These are phyloP conservation scores for Nymphalis io DNA, from an alignment of 1,140 invertebrate species.

Conservation along the genomic window DNA sequence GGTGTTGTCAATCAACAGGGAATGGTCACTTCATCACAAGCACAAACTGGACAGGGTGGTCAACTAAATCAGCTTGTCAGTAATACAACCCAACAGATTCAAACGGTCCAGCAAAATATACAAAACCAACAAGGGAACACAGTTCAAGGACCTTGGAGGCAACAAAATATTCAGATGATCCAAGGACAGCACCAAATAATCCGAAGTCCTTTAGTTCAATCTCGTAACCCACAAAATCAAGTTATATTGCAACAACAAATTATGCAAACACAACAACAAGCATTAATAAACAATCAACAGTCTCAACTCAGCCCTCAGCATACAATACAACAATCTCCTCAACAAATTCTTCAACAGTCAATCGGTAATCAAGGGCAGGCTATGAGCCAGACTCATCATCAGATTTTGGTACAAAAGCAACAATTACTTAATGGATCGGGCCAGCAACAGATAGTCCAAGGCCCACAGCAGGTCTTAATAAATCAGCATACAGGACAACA, in stretches of 20 bases:
- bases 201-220: constrained; percentile 73
- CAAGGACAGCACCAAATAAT: constrained; percentile 77
- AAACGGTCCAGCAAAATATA: constrained; percentile 67
- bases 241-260: constrained; percentile 79
- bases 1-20: constrained; percentile 68
- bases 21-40: constrained; percentile 62
- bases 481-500: constrained; percentile 76
- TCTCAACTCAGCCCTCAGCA: constrained; percentile 72
- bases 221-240: constrained; percentile 75
- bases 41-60: constrained; percentile 55
- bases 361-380: constrained; percentile 68
- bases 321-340: constrained; percentile 64
- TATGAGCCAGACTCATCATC: constrained; percentile 70
- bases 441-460: constrained; percentile 75
- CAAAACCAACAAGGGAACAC: constrained; percentile 64
- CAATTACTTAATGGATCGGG: constrained; percentile 65
- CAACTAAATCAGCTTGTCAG: constrained; percentile 67
- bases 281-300: constrained; percentile 72
- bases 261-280: constrained; percentile 76
- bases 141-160: constrained; percentile 77
- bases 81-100: constrained; percentile 66
- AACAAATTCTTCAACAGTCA: constrained; percentile 71
- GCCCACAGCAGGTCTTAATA: constrained; percentile 70
- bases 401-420: constrained; percentile 78
- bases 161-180: constrained; percentile 79